Evolutionary conservation across 1,140 invertebrate species (phyloP).

Genomic region (Oryctes rhinoceros): DNA sequence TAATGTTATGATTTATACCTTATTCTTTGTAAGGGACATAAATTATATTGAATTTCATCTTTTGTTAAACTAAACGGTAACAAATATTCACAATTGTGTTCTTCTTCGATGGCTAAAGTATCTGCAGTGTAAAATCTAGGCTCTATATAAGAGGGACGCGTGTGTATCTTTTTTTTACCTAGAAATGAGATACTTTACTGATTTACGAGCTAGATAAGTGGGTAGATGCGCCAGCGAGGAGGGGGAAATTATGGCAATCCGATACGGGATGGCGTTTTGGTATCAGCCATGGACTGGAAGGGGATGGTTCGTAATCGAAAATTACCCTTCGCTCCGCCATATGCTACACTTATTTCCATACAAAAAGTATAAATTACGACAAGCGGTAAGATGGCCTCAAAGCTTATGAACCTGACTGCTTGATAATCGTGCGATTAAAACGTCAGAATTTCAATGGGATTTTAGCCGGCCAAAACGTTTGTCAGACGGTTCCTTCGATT

Average conservation of each 20-base stretch:
- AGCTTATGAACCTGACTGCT: conserved; percentile 33
- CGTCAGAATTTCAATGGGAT: conserved; percentile 14
- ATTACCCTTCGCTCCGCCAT: conserved; percentile 33
- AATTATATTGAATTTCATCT: no score
- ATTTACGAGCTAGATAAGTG: conserved; percentile 31
- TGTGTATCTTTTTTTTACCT: conserved; percentile 16
- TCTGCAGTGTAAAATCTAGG: conserved; percentile 4
- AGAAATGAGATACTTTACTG: conserved; percentile 37
- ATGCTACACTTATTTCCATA: conserved; percentile 34
- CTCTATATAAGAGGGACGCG: neutral
- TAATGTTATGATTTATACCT: no score
- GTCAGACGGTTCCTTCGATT: neutral
- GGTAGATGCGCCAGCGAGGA: neutral
- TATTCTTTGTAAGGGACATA: no score
- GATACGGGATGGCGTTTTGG: conserved; percentile 31
- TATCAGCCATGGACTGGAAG: neutral
- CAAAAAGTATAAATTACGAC: conserved; percentile 35
- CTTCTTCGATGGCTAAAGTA: neutral
- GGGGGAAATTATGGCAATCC: conserved; percentile 25
- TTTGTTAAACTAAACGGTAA: no score
- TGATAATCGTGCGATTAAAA: conserved; percentile 28
- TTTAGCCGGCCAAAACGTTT: neutral
- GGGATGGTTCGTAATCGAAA: conserved; percentile 33
- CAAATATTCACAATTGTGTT: no score
- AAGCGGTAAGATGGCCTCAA: conserved; percentile 16